Evolutionary conservation across 2,888 invertebrate genomes (phyloP).

Genomic region (Blera fallax): DNA sequence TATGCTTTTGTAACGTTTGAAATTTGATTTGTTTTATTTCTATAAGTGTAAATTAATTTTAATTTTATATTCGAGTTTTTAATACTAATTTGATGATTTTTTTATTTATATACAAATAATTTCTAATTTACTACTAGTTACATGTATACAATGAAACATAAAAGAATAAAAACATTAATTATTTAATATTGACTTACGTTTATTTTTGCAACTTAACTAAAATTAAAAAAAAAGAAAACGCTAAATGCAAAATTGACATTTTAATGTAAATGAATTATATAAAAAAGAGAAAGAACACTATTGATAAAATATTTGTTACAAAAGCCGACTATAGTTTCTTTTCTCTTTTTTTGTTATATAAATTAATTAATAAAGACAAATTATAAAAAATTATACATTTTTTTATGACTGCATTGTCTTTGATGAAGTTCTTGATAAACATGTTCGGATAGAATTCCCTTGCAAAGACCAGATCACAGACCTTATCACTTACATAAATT

Average conservation of each 20-base stretch:
- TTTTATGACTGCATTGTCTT: background rate
- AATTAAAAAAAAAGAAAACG: slow-evolving; percentile 3
- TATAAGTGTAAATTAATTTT: slow-evolving; percentile 35
- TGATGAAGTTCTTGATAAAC: no score
- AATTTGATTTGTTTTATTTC: slow-evolving; percentile 10
- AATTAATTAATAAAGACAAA: slow-evolving; percentile 51
- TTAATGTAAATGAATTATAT: slow-evolving; percentile 22
- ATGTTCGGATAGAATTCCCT: no score
- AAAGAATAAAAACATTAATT: slow-evolving; percentile 32
- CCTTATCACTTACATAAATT: no score
- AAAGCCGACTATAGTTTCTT: slow-evolving; percentile 30
- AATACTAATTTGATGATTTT: slow-evolving; percentile 41
- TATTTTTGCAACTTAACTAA: slow-evolving; percentile 31
- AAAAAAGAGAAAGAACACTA: slow-evolving; percentile 2
- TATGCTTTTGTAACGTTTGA: slow-evolving; percentile 45
- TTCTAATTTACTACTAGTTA: slow-evolving; percentile 43
- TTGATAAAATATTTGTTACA: slow-evolving; percentile 39
- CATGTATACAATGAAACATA: slow-evolving; percentile 42
- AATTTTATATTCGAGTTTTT: slow-evolving; percentile 32
- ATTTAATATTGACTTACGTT: slow-evolving; percentile 24
- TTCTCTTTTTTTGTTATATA: slow-evolving; percentile 36
- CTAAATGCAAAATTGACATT: slow-evolving; percentile 3
- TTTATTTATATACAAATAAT: slow-evolving; percentile 34
- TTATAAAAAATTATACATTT: slow-evolving; percentile 4
- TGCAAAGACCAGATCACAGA: no score